These are phyloP conservation scores for Drepanosiphum platanoidis DNA, from an alignment of 2,888 invertebrate species.

Conservation along the genomic window DNA sequence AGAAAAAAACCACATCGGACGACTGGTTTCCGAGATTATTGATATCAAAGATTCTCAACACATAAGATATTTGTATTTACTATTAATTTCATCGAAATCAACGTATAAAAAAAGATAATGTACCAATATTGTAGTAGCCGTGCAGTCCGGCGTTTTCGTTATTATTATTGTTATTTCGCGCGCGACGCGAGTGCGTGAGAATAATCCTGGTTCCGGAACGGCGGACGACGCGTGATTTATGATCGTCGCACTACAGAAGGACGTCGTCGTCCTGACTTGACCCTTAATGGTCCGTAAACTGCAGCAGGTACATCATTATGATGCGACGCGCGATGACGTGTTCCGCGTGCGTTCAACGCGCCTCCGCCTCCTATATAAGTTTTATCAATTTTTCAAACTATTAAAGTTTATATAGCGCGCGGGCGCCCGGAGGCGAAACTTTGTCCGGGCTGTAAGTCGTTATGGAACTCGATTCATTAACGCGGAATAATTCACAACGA, in stretches of 20 bases:
- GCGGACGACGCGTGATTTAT: conserved; percentile 26
- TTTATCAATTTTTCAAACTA: conserved; percentile 11
- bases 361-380: neutral
- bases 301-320: neutral
- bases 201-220: neutral
- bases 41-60: too few relatives aligned
- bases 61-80: too few relatives aligned
- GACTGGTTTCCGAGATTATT: too few relatives aligned
- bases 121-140: neutral
- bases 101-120: too few relatives aligned
- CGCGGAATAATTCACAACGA: neutral
- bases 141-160: neutral
- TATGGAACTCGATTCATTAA: conserved; percentile 27
- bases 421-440: conserved; percentile 20
- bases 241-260: conserved; percentile 25
- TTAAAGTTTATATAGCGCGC: conserved; percentile 36
- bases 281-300: conserved; percentile 35
- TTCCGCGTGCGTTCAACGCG: conserved; percentile 1
- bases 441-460: neutral
- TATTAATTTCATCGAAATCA: too few relatives aligned
- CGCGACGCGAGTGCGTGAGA: neutral
- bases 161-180: neutral
- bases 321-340: too few relatives aligned
- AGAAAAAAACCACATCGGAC: too few relatives aligned
- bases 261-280: conserved; percentile 7